Evolutionary conservation across 2,888 invertebrate species (phyloP), one percentile per base, ranked within the genome.

Genomic region (Melolontha melolontha): DNA sequence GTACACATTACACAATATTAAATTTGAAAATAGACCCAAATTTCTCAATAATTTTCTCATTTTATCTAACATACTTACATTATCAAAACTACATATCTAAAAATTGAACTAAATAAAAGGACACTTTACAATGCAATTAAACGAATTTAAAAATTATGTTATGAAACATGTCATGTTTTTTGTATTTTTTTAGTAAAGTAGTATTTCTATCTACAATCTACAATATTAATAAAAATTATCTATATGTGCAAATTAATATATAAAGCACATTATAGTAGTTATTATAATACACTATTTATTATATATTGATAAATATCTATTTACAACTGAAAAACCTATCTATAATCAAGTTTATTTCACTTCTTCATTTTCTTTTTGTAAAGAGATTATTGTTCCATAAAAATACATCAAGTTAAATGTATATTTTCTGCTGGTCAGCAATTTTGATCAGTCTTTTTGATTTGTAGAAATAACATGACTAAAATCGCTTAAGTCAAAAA

Each of bases 191-290:
- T 69, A 69, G 66, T 66, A 69, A 69, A 69, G 63, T 69, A 63
- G 47, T 67, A 57, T 66, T 64, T 67, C 72, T 72, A 72, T 72
- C 71, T 71, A 72, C 68, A 54, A 71, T 67, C 68, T 68, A 68
- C 72, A 67, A 64, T 62, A 66, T 72, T 70, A 74, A 70, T 72
- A 67, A 66, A 74, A 72, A 74, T 72, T 68, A 69, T 72, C 72
- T 74, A 74, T 73, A 72, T 73, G 74, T 74, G 74, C 74, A 74
- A 74, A 72, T 73, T 68, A 74, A 70, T 67, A 69, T 74, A 73
- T 74, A 71, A 74, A 74, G 74, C 74, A 74, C 73, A 74, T 70
- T 71, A 59, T 70, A 70, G 64, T 57, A 59, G 62, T 54, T 66
- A 52, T 57, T 70, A 70, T 68, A 68, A 64, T 72, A 72, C 70